A percentile compares a stretch with the other conserved stretches of the same genome.
Evolutionary conservation across 2,888 invertebrate genomes (phyloP).

Genomic region (Horisme vitalbata): DNA sequence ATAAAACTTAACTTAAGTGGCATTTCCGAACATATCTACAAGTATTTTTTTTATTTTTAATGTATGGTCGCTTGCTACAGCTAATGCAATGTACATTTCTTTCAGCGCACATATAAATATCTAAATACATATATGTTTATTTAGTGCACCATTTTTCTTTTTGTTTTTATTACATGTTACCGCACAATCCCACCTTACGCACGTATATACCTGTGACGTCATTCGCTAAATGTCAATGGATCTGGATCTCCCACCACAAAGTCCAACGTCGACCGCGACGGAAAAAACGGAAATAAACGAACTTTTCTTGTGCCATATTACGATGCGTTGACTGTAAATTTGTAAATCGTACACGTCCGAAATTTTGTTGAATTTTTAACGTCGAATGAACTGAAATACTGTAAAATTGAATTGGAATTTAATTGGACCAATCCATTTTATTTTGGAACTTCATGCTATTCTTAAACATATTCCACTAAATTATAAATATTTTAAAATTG

Average conservation of each 20-base stretch:
- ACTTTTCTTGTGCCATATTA: conserved; percentile 24
- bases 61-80: too few species aligned
- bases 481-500: conserved; percentile 3
- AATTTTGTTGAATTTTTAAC: neutral
- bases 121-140: conserved; percentile 64
- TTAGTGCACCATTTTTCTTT: conserved; percentile 82
- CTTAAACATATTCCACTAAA: conserved; percentile 19
- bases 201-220: conserved; percentile 60
- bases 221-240: conserved; percentile 63
- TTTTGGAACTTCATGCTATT: conserved; percentile 4
- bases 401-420: conserved; percentile 4
- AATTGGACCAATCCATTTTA: neutral
- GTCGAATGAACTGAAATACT: too few species aligned
- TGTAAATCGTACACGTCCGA: conserved; percentile 25
- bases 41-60: too few species aligned
- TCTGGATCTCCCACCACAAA: conserved; percentile 75
- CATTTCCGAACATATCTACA: too few species aligned
- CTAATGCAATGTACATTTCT: conserved; percentile 36
- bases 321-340: conserved; percentile 19
- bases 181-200: conserved; percentile 78
- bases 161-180: conserved; percentile 81
- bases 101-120: conserved; percentile 37
- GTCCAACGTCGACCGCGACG: conserved; percentile 81
- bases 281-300: conserved; percentile 79
- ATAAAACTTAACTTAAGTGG: too few species aligned